Evolutionary conservation across 1,140 invertebrate species (phyloP).

Genomic region (Harpegnathos saltator): DNA sequence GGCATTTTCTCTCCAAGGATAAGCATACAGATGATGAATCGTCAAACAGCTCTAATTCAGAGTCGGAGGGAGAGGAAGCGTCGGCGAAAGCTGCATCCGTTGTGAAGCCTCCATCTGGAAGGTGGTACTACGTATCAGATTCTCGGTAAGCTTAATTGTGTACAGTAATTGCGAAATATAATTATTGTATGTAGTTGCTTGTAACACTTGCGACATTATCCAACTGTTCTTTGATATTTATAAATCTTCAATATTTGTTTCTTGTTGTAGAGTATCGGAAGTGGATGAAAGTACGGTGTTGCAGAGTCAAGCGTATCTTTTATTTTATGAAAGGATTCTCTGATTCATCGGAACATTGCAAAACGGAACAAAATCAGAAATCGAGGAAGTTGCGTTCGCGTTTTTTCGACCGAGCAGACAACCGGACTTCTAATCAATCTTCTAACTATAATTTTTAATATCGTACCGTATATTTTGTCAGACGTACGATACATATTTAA

Average conservation of each 20-base stretch:
- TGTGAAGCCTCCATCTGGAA: constrained; percentile 89
- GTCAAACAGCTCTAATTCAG: constrained; percentile 77
- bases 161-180: background rate
- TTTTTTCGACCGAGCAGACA: background rate
- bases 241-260: constrained; percentile 5
- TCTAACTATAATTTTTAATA: constrained; percentile 32
- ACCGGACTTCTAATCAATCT: constrained; percentile 29
- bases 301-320: constrained; percentile 96
- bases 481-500: constrained; percentile 12
- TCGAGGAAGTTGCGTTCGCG: background rate
- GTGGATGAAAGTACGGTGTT: constrained; percentile 93
- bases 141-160: constrained; percentile 84
- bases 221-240: constrained; percentile 8
- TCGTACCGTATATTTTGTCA: constrained; percentile 5
- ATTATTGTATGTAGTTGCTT: constrained; percentile 2
- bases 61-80: constrained; percentile 85
- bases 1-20: constrained; percentile 88
- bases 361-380: background rate
- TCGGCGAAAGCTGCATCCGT: constrained; percentile 78
- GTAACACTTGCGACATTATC: constrained; percentile 2
- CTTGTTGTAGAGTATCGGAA: constrained; percentile 89
- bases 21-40: constrained; percentile 85
- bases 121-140: constrained; percentile 98
- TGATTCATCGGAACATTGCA: constrained; percentile 80
- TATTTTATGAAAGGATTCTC: constrained; percentile 97